phyloP scores from a whole-genome alignment of 1,140 invertebrate genomes.

The Zeugodacus cucurbitae region DNA sequence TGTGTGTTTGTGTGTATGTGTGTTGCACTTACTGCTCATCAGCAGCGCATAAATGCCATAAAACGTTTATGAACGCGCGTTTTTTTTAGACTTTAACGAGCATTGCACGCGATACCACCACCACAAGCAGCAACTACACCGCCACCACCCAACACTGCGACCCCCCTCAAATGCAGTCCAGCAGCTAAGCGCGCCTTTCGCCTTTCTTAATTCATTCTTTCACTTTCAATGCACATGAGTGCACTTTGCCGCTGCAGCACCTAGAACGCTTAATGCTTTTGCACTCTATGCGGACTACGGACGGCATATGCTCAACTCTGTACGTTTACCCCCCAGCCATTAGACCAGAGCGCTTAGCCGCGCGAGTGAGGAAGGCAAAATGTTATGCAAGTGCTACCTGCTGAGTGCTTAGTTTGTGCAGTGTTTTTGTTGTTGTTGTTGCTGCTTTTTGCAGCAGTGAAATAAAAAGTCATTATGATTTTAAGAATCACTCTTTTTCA shows the following conservation, averaged over 20 bases:
- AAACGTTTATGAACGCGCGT: conserved; percentile 15
- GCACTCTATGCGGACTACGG: neutral
- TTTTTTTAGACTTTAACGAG: conserved; percentile 7
- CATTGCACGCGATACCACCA: neutral
- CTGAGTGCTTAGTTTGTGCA: neutral
- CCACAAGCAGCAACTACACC: no score
- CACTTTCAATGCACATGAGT: conserved; percentile 63
- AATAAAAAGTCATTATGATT: neutral
- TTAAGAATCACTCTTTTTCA: neutral
- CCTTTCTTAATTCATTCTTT: conserved; percentile 49
- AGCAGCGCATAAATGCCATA: neutral
- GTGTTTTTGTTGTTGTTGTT: neutral
- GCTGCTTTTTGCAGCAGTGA: neutral
- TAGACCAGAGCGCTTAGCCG: neutral
- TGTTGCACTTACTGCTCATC: neutral
- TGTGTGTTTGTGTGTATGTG: neutral
- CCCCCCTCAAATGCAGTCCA: neutral
- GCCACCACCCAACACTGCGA: neutral
- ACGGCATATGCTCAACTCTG: neutral
- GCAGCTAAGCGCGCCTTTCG: neutral
- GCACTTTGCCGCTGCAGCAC: conserved; percentile 47
- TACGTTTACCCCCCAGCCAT: neutral
- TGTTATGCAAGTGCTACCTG: neutral
- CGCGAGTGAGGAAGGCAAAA: neutral
- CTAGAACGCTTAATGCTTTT: neutral